Evolutionary conservation across 1,140 invertebrate species (phyloP), one percentile per base, ranked within the genome.

Genomic region (Dinothrombium tinctorium): DNA sequence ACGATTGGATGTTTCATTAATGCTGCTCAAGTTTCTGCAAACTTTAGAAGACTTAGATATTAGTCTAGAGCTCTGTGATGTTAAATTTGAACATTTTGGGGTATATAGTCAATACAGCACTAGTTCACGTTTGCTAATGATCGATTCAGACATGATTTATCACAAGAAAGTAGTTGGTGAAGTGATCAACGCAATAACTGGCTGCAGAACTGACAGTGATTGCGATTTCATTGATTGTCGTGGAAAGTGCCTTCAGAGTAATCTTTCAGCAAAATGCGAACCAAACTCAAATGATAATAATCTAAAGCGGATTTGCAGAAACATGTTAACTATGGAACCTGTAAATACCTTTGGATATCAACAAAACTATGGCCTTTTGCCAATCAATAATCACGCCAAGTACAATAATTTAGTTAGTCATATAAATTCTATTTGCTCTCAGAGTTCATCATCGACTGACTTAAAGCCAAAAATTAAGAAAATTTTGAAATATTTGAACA

Each of bases 81-180:
- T 59, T 4, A 59, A 59, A 41, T 50, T 42, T 26, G 50, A 53
- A 21, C 56, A 59, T 37, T 59, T 59, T 50, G 57, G 55, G 8
- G 19, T 33, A 15, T 9, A 12, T 15, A 19, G 29, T 43, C 4
- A 26, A 1, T 9, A 21, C 6, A 14, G 8, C 6, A 20, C 7
- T n/a, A 15, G 19, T n/a, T 14, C 12, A n/a, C 12, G 6, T 2
- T 6, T 45, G 7, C 8, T 35, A 4, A 12, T 45, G 4, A 42
- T 45, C 14, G 44, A 45, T 37, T 41, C 39, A 2, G 44, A 45
- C 25, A 44, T 45, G 40, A 36, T 45, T 21, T 43, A 45, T 25
- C 4, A 11, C 11, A 41, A n/a, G n/a, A n/a, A 36, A 31, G 17
- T 24, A 8, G 41, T 41, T n/a, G 35, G 4, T 8, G 23, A 42